Conservation (phyloP, 2,888 invertebrate species). For the Protodeltote pygarga region DNA sequence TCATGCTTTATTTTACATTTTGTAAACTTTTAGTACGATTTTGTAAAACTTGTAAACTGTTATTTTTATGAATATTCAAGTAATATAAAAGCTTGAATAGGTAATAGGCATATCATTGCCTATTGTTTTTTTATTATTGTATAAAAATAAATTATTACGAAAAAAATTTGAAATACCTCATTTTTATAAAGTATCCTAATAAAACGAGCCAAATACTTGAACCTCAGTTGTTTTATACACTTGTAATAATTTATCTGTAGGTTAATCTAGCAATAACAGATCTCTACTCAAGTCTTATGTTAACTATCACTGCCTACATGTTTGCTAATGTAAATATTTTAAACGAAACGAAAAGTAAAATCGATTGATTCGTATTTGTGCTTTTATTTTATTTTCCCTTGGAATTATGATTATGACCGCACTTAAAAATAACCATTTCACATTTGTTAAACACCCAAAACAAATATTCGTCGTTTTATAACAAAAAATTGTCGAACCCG, state of each 20-base stretch:
- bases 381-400: constrained; percentile 1
- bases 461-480: too few relatives aligned
- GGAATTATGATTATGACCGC: background rate
- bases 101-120: background rate
- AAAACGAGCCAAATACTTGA: constrained; percentile 1
- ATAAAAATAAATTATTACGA: too few relatives aligned
- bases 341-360: constrained; percentile 37
- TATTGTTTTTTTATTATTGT: too few relatives aligned
- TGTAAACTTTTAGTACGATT: constrained; percentile 16
- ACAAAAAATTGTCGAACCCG: too few relatives aligned
- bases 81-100: background rate
- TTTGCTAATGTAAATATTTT: constrained; percentile 52
- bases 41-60: constrained; percentile 7
- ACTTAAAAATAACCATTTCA: background rate
- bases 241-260: constrained; percentile 20
- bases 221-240: constrained; percentile 17
- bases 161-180: too few relatives aligned
- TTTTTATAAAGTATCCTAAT: background rate
- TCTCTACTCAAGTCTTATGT: constrained; percentile 39
- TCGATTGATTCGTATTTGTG: constrained; percentile 20
- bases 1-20: constrained; percentile 12
- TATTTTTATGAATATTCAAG: background rate
- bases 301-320: constrained; percentile 56
- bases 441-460: too few relatives aligned
- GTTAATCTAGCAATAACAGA: constrained; percentile 28